Evolutionary conservation across 2,113 vertebrate species (phyloP).

Genomic region (Erythrolamprus reginae): DNA sequence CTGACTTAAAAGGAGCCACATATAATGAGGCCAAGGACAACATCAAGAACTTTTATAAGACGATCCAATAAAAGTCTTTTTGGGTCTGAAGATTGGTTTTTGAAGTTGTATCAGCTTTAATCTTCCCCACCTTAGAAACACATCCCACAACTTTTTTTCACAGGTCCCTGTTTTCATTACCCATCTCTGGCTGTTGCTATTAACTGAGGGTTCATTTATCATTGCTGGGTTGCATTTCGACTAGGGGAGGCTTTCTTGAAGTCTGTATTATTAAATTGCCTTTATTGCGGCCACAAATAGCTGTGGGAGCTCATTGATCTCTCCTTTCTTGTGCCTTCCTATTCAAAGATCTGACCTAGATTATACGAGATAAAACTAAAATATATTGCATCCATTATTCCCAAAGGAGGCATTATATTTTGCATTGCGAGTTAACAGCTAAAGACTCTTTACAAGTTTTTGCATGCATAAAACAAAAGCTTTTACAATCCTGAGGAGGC

Average conservation of each 20-base stretch:
- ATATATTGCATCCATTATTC: conserved; percentile 47
- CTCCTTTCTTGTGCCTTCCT: conserved; percentile 26
- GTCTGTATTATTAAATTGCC: conserved; percentile 40
- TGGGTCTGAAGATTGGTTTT: conserved; percentile 28
- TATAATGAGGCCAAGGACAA: background rate
- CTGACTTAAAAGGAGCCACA: background rate
- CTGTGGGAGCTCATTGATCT: conserved; percentile 42
- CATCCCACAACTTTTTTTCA: conserved; percentile 21
- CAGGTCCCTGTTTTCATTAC: conserved; percentile 28
- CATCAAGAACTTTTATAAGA: conserved; percentile 20
- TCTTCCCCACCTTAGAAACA: background rate
- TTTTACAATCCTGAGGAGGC: conserved; percentile 52
- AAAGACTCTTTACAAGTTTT: conserved; percentile 43
- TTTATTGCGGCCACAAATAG: conserved; percentile 57
- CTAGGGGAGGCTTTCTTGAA: conserved; percentile 30
- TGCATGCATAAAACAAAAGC: conserved; percentile 47
- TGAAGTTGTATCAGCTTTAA: conserved; percentile 30
- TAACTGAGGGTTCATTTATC: conserved; percentile 21
- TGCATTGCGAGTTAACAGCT: conserved; percentile 21
- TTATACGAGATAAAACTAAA: conserved; percentile 51
- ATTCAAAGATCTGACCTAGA: conserved; percentile 39
- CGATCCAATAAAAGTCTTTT: background rate
- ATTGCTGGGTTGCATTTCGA: conserved; percentile 35
- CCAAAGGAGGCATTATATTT: conserved; percentile 29
- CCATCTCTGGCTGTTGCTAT: conserved; percentile 38